Evolutionary conservation across 2,113 vertebrate genomes (phyloP).

Genomic region (Mobula hypostoma): DNA sequence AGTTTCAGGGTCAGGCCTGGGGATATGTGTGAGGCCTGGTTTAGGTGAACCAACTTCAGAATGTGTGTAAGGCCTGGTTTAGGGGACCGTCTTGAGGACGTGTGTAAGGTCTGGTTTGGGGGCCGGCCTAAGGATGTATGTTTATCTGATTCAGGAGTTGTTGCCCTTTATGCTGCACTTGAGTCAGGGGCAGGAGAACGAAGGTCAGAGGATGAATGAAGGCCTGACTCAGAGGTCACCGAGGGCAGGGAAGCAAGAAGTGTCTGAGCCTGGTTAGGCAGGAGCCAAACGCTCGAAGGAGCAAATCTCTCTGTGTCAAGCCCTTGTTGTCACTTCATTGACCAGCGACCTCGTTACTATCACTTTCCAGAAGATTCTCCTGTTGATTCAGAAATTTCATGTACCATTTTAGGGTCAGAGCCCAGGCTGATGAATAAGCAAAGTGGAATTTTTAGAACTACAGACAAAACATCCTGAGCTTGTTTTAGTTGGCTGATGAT

Average conservation of each 20-base stretch:
- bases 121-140: not conserved
- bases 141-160: not conserved
- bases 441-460: no score
- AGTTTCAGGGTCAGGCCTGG: no score
- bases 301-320: not conserved
- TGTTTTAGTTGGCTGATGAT: no score
- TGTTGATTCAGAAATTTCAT: constrained; percentile 1
- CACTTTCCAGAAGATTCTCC: constrained; percentile 24
- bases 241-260: not conserved
- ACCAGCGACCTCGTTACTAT: not conserved
- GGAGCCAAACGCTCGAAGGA: not conserved
- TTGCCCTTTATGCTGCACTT: no score
- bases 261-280: not conserved
- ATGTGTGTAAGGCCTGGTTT: no score
- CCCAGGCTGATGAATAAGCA: not conserved
- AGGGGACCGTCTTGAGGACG: no score
- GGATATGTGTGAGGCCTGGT: no score
- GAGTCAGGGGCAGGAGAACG: not conserved
- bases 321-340: not conserved
- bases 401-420: not conserved
- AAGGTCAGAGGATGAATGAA: not conserved
- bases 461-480: no score
- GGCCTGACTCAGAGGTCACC: no score
- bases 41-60: no score
- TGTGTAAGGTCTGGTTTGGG: not conserved